phyloP scores from a whole-genome alignment of 2,113 vertebrate species.

The Promerops cafer region DNA sequence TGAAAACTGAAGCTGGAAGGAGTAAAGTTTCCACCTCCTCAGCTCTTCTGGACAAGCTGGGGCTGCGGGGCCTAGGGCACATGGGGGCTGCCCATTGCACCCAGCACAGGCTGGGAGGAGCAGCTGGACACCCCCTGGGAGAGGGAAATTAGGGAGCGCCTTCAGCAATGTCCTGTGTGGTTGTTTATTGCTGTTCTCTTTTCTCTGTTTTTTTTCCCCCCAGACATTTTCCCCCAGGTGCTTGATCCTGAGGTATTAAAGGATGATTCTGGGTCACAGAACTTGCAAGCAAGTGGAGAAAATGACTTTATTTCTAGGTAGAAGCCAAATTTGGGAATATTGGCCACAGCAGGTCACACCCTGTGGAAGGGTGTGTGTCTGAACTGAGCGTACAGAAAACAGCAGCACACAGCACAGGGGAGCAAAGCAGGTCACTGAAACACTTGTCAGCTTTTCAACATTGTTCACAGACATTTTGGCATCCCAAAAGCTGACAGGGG shows the following conservation, averaged over 20 bases:
- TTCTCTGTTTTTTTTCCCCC: accelerated
- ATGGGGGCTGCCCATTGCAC: background rate
- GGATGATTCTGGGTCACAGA: background rate
- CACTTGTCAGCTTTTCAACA: background rate
- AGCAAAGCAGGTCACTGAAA: background rate
- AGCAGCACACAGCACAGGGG: background rate
- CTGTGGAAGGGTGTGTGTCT: background rate
- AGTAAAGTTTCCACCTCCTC: background rate
- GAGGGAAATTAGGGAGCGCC: background rate
- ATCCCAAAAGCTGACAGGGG: background rate
- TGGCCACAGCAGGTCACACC: background rate
- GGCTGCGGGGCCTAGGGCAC: background rate
- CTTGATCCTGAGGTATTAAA: background rate
- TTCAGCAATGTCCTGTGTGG: background rate
- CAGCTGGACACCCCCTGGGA: background rate
- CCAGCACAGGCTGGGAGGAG: background rate
- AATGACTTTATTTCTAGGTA: background rate
- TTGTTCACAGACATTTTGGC: background rate
- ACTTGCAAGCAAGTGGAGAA: background rate
- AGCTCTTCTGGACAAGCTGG: background rate
- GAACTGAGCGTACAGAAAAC: background rate
- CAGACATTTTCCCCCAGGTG: background rate
- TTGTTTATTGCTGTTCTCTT: accelerated
- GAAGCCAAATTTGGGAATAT: background rate
- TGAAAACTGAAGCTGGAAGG: background rate